Evolutionary conservation across 2,797 vertebrate species (phyloP), one percentile per base, ranked within the genome.

Genomic region (Momotus momota): DNA sequence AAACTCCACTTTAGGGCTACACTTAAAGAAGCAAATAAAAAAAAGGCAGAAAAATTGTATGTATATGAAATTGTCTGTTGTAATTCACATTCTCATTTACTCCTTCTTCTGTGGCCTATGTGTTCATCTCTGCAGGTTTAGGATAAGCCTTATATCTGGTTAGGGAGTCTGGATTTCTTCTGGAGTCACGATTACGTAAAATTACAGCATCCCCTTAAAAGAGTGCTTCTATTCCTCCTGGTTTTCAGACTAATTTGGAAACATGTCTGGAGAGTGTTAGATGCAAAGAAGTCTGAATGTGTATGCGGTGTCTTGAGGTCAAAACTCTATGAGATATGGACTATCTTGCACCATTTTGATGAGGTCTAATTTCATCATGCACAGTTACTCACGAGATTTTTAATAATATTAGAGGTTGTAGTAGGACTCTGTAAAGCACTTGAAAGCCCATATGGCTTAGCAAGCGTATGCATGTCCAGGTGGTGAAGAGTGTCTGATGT

Each of bases 121-220:
- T 54, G 23, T 51, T 84, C 16, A 61, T 58, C 45, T 85, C 60
- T 88, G 55, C 43, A 75, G 70, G 21, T 33, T 57, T 88, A 67
- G 31, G 54, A 29, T 67, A 65, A 91, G 31, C 35, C 16, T 48
- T 75, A 2, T 73, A 52, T 86, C 60, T 88, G 1, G 18, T 49
- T 78, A 57, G 52, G 72, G 57, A 88, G n/a, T 60, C 62, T 71
- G 62, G 70, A 81, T 77, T 92, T 95, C 48, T 94, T 95, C 67
- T 85, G 93, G 75, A 95, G 69, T 80, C 52, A 41, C 6, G 49
- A 51, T 94, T 94, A 90, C 26, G 21, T 66, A 93, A 81, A 96
- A 95, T 67, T 74, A 75, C 38, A 84, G 38, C 70, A 81, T 60
- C 15, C 17, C 26, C 45, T 78, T 75, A 8, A 72, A 78, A 86